Conservation (phyloP, 1,140 invertebrate species). For the Helicoverpa armigera region DNA sequence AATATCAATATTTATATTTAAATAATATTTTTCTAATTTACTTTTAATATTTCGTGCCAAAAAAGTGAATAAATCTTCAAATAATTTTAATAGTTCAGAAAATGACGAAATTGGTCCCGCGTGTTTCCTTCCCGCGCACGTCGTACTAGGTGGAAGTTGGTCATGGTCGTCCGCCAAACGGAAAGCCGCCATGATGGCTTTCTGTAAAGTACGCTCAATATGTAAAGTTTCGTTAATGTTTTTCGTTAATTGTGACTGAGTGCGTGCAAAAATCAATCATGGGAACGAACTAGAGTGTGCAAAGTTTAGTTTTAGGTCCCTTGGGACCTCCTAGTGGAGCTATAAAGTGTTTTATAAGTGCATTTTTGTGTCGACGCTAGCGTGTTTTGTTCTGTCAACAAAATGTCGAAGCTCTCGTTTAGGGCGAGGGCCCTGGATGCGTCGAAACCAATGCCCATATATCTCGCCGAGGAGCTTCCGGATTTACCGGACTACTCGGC, state of each 20-base stretch:
- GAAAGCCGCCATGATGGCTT: constrained; percentile 90
- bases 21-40: constrained; percentile 38
- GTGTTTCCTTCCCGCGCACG: constrained; percentile 88
- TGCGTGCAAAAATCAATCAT: constrained; percentile 90
- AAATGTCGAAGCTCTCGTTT: constrained; percentile 99
- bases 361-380: constrained; percentile 89
- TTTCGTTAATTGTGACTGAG: constrained; percentile 91
- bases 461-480: constrained; percentile 98
- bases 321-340: constrained; percentile 88
- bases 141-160: constrained; percentile 88
- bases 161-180: constrained; percentile 89
- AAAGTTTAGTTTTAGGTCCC: constrained; percentile 88
- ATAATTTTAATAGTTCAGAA: constrained; percentile 61
- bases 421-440: constrained; percentile 99
- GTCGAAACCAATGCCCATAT: constrained; percentile 99
- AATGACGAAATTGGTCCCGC: constrained; percentile 75
- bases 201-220: constrained; percentile 89
- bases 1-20: not conserved
- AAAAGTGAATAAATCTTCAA: constrained; percentile 35
- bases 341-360: constrained; percentile 87
- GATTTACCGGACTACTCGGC: constrained; percentile 99
- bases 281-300: constrained; percentile 89
- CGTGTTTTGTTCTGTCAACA: constrained; percentile 90
- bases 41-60: constrained; percentile 20
- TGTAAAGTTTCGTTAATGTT: constrained; percentile 90